A percentile compares a stretch with the other conserved stretches of the same genome.
These are phyloP conservation scores for Calephelis perditalis DNA, from an alignment of 2,888 invertebrate genomes.

Conservation along the genomic window DNA sequence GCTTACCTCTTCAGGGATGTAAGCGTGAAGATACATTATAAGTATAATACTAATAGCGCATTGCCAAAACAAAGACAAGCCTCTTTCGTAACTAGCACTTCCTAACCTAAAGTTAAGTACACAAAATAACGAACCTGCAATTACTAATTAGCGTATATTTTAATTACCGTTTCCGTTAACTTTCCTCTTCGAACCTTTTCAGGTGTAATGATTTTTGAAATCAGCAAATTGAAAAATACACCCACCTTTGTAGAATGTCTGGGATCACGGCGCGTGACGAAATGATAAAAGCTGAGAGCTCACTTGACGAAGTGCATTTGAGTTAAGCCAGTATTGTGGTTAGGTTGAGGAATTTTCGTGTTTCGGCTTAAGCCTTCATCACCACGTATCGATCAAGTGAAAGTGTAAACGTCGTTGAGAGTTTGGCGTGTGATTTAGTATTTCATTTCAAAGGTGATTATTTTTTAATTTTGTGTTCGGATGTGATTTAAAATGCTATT, in stretches of 20 bases:
- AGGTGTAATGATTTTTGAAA: constrained; percentile 25
- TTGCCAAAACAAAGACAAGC: too few species aligned
- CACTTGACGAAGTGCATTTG: constrained; percentile 48
- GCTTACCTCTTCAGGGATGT: too few species aligned
- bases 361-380: constrained; percentile 39
- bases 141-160: background rate
- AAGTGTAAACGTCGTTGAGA: constrained; percentile 68
- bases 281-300: constrained; percentile 65
- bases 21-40: too few species aligned
- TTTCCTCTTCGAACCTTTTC: constrained; percentile 25
- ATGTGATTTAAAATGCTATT: background rate
- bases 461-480: constrained; percentile 35
- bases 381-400: constrained; percentile 71
- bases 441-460: constrained; percentile 70
- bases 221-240: background rate
- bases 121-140: too few species aligned
- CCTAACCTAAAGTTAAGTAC: too few species aligned
- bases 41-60: too few species aligned
- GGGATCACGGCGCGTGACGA: constrained; percentile 62
- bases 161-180: background rate
- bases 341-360: constrained; percentile 35
- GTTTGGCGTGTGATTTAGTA: constrained; percentile 70
- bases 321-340: constrained; percentile 52
- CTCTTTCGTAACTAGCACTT: too few species aligned
- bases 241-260: constrained; percentile 9